Percentiles rank a stretch among this genome's conserved stretches.
phyloP scores from a whole-genome alignment of 2,797 vertebrate genomes.

The Microctenopoma lineatum region DNA sequence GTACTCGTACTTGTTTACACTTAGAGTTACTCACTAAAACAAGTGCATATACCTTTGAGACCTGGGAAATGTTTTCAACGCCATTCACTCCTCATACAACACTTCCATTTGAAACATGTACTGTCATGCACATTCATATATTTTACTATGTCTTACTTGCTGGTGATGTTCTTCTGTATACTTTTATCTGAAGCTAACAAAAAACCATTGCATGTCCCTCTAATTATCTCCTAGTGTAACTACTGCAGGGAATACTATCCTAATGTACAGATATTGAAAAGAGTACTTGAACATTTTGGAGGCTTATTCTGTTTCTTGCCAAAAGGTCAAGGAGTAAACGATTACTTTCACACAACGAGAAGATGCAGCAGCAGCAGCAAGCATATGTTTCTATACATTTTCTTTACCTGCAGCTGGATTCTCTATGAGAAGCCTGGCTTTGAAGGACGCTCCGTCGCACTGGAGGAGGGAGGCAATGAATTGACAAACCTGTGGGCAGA shows the following conservation, averaged over 20 bases:
- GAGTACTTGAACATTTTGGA: neutral
- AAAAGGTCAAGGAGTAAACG: no score
- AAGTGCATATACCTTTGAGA: neutral
- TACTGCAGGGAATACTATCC: neutral
- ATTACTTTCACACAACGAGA: no score
- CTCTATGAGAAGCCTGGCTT: constrained; percentile 93
- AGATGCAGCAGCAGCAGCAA: no score
- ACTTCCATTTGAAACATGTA: no score
- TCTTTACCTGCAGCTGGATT: constrained; percentile 87
- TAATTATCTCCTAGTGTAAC: neutral
- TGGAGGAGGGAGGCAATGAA: constrained; percentile 90
- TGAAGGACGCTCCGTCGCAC: constrained; percentile 87
- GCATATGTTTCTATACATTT: neutral
- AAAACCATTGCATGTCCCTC: neutral
- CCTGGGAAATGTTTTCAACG: neutral
- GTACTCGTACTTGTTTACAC: neutral
- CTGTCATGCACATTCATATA: no score
- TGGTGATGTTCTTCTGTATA: no score
- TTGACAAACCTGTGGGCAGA: constrained; percentile 87
- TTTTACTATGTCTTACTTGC: neutral
- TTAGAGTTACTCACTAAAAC: neutral
- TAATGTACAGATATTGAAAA: neutral
- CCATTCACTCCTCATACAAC: no score
- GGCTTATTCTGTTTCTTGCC: no score
- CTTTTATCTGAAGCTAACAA: neutral